These are phyloP conservation scores for Mylabris sibirica DNA, from an alignment of 2,888 invertebrate genomes.

Conservation along the genomic window DNA sequence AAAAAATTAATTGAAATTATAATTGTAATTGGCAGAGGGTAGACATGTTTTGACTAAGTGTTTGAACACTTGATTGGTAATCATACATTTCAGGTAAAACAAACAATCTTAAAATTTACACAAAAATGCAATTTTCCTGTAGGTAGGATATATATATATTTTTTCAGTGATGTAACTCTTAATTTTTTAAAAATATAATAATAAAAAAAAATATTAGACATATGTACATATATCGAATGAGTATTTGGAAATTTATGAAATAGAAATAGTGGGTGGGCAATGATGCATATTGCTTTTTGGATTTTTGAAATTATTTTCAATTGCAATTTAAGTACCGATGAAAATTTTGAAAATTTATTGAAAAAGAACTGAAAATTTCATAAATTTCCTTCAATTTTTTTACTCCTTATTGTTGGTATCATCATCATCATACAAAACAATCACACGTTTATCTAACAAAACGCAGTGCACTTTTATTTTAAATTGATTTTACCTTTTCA, in stretches of 20 bases:
- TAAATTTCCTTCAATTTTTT: slow-evolving; percentile 44
- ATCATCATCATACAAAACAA: slow-evolving; percentile 5
- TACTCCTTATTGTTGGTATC: not conserved
- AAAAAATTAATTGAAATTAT: slow-evolving; percentile 17
- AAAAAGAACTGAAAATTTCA: slow-evolving; percentile 32
- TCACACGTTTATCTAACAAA: slow-evolving; percentile 35
- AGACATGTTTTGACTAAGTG: slow-evolving; percentile 52
- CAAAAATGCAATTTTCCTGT: slow-evolving; percentile 38
- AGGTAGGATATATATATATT: too few relatives aligned
- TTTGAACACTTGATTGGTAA: slow-evolving; percentile 56
- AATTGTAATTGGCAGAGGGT: slow-evolving; percentile 24
- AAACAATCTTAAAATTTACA: slow-evolving; percentile 34
- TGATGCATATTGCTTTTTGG: slow-evolving; percentile 25
- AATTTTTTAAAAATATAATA: slow-evolving; percentile 46
- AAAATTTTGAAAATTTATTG: slow-evolving; percentile 11
- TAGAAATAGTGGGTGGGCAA: too few relatives aligned
- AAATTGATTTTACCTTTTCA: not conserved
- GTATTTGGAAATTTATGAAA: slow-evolving; percentile 53
- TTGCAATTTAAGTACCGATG: slow-evolving; percentile 13
- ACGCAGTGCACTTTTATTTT: slow-evolving; percentile 33
- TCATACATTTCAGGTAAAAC: slow-evolving; percentile 52
- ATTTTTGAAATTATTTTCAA: not conserved
- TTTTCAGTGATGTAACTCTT: slow-evolving; percentile 32
- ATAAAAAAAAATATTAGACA: too few relatives aligned
- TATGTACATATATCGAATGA: too few relatives aligned